Evolutionary conservation across 2,888 invertebrate genomes (phyloP), one percentile per base, ranked within the genome.

Genomic region (Hirtodrosophila histrioides): DNA sequence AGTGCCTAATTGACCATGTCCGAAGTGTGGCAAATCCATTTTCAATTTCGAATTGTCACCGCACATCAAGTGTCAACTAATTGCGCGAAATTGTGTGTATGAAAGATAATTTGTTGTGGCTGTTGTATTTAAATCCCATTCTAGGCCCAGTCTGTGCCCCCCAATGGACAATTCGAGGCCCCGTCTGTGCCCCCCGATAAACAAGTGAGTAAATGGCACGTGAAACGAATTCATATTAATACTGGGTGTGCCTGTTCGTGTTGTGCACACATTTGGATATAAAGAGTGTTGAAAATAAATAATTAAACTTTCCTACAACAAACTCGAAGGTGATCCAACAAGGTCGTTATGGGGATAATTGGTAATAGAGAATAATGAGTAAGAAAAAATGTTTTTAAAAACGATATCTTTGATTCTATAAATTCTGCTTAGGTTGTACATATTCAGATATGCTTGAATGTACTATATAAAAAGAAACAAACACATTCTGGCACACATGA

Each of bases 161-260:
- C 11, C n/a, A 55, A 72, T 44, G 11, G 49, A 43, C 9, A 17
- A 17, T 17, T 17, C 17, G 1, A 17, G 17, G 17, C 17, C 17
- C 2, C 1, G 17, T 17, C 17, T 17, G 17, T 17, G 17, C 17
- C 17, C 17, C 17, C 17, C 17, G 17, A 17, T 1, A 37, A 17
- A 31, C 51, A 62, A 43, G 29, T 31, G 43, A 9, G 1, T 40
- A 45, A 53, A 55, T 48, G 58, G 12, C 46, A 50, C 43, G 46
- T 56, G 44, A 43, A 66, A 55, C 49, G 24, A 45, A 61, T 41
- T 46, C 35, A 31, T 2, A 12, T 31, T 8, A 5, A 35, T 61
- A 43, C 36, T 50, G 77, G 67, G 77, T 63, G 72, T 37, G 57
- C 12, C 46, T 2, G 53, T 39, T 56, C 45, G 63, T 62, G 58